Conservation (phyloP, 2,888 invertebrate species). For the Chloroclystis v-ata region DNA sequence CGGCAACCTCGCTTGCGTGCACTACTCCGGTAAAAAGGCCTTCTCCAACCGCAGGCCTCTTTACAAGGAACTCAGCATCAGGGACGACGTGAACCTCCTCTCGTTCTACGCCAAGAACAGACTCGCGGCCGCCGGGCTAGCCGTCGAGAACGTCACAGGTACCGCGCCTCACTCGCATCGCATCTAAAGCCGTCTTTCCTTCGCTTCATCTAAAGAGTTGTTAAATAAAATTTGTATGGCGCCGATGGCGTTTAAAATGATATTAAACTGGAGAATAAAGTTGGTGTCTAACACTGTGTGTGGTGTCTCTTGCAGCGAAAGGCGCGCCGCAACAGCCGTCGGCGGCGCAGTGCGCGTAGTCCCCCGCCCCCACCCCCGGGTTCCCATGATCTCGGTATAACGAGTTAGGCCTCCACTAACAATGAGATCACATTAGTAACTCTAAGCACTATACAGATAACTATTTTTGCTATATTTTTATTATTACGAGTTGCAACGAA, state of each 20-base stretch:
- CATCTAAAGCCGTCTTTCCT: constrained; percentile 63
- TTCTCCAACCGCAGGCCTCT: constrained; percentile 86
- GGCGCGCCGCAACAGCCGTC: constrained; percentile 76
- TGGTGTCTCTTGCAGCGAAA: constrained; percentile 79
- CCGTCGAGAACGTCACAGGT: constrained; percentile 74
- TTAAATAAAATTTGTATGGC: constrained; percentile 49
- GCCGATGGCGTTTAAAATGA: constrained; percentile 48
- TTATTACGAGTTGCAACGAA: constrained; percentile 52
- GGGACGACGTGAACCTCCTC: constrained; percentile 90
- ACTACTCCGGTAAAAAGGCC: constrained; percentile 88
- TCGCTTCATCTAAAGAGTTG: constrained; percentile 61
- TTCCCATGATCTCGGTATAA: constrained; percentile 76
- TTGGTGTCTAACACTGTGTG: constrained; percentile 76
- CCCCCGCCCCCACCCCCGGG: constrained; percentile 42
- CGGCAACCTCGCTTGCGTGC: constrained; percentile 90
- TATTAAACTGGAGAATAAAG: constrained; percentile 57
- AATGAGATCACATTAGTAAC: constrained; percentile 61
- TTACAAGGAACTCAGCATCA: constrained; percentile 85
- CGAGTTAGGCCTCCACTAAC: constrained; percentile 61
- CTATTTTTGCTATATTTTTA: constrained; percentile 51
- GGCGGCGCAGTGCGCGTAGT: constrained; percentile 79
- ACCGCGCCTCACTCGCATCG: constrained; percentile 53
- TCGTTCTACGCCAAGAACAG: constrained; percentile 92
- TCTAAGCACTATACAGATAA: constrained; percentile 48
- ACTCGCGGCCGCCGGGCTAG: constrained; percentile 79